Evolutionary conservation across 2,888 invertebrate species (phyloP).

Genomic region (Leptodirus hochenwartii): DNA sequence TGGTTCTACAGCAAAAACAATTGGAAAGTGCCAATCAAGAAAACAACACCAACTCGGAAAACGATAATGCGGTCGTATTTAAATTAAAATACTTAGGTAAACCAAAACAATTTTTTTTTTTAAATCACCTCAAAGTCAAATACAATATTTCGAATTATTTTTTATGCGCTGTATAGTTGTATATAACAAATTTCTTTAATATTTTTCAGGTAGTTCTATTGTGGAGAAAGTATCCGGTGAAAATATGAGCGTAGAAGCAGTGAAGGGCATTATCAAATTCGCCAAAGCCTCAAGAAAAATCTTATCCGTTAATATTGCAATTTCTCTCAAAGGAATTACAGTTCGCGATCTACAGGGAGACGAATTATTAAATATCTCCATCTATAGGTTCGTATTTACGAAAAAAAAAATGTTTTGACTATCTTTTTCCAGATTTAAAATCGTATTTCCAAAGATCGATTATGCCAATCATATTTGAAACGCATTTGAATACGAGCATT

Average conservation of each 20-base stretch:
- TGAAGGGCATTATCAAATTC: constrained; percentile 56
- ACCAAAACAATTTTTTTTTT: constrained; percentile 7
- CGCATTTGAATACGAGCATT: too few species aligned
- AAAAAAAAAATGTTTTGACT: too few species aligned
- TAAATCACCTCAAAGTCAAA: neutral
- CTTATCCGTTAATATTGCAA: constrained; percentile 47
- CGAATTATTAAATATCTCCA: constrained; percentile 58
- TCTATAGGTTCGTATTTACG: constrained; percentile 57
- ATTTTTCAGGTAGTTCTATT: constrained; percentile 38
- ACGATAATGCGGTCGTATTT: constrained; percentile 31
- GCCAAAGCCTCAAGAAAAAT: constrained; percentile 34
- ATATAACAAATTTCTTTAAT: neutral
- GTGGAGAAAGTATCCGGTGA: constrained; percentile 60
- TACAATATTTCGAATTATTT: neutral
- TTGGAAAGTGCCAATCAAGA: too few species aligned
- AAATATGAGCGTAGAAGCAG: constrained; percentile 62
- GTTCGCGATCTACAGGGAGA: constrained; percentile 55
- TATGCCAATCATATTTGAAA: too few species aligned
- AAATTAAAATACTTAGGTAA: constrained; percentile 52
- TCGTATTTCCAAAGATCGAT: too few species aligned
- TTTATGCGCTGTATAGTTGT: constrained; percentile 2
- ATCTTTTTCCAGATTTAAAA: too few species aligned
- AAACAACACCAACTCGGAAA: constrained; percentile 17
- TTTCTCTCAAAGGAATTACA: constrained; percentile 59
- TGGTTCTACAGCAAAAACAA: constrained; percentile 44